Base-by-base conservation (phyloP, 2,113 vertebrate species). In the Erythrolamprus reginae region DNA sequence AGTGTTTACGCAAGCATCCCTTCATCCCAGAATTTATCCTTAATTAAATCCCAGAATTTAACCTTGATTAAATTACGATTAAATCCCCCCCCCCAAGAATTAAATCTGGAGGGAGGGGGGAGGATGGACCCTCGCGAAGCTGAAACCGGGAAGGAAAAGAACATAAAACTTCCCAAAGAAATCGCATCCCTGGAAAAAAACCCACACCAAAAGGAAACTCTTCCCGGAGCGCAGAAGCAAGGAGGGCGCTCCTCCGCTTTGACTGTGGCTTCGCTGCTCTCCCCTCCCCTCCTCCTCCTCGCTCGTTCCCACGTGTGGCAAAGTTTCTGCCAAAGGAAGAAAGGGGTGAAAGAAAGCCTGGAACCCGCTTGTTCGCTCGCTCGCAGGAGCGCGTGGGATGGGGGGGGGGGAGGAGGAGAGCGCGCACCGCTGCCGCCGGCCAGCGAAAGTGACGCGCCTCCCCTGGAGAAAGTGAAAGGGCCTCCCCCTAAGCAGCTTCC, bases 251-350 rank as follows among this genome's bases (percentile, higher is more conserved):
- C 15, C n/a, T 77, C 6, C 5, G n/a, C 33, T 38, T 33, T 19
- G 65, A 21, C n/a, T n/a, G 6, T 38, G 65, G 65, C 33, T 3
- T 38, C n/a, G 33, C 65, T 19, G 33, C 15, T 19, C 15, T 17
- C n/a, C 5, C n/a, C 5, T 33, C 15, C n/a, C 1, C n/a, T 2
- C n/a, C 5, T 33, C 15, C n/a, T 0, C 6, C 12, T 24, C 10
- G 1, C 56, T 65, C 58, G 58, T 15, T 28, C 28, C 58, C 28
- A 65, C 65, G n/a, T 38, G 65, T 33, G 6, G 33, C n/a, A 38
- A 77, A 77, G 65, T 77, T 77, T 77, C 5, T 77, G 65, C 65
- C n/a, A 17, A 3, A 13, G n/a, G 12, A 5, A 2, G 58, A n/a
- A n/a, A n/a, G 15, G n/a, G 2, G 6, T n/a, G 15, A 13, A 38